phyloP scores from a whole-genome alignment of 2,113 vertebrate genomes.

The Larimichthys polyactis region DNA sequence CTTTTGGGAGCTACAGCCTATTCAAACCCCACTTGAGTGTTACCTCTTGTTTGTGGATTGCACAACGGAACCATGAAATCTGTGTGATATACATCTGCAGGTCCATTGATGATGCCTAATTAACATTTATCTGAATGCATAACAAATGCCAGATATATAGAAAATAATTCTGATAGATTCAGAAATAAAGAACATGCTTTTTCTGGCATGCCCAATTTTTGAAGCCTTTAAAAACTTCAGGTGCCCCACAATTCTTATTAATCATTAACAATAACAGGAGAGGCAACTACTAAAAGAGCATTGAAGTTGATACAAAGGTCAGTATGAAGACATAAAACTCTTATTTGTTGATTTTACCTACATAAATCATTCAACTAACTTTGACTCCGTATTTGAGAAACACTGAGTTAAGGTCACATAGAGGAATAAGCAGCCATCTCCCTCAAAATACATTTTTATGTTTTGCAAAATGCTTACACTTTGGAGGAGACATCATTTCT shows the following conservation, averaged over 20 bases:
- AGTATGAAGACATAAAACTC: no score
- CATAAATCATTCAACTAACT: no score
- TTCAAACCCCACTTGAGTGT: slow-evolving; percentile 14
- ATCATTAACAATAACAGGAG: no score
- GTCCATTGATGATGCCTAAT: not conserved
- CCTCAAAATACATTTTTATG: not conserved
- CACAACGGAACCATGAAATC: slow-evolving; percentile 1
- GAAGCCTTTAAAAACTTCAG: no score
- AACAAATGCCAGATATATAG: no score
- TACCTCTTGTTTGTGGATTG: slow-evolving; percentile 2
- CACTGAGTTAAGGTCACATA: no score
- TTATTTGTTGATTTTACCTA: no score
- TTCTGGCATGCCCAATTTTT: not conserved
- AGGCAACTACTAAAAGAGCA: no score
- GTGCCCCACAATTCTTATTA: no score
- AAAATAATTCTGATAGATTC: not conserved
- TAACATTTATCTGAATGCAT: not conserved
- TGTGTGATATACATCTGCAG: not conserved
- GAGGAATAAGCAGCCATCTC: not conserved
- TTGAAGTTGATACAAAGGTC: no score
- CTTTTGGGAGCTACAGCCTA: not conserved
- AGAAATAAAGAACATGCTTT: not conserved
- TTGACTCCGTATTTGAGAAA: no score
- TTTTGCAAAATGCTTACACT: not conserved
- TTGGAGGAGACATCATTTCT: not conserved